Evolutionary conservation across 2,113 vertebrate species (phyloP).

Genomic region (Cichladusa arquata): DNA sequence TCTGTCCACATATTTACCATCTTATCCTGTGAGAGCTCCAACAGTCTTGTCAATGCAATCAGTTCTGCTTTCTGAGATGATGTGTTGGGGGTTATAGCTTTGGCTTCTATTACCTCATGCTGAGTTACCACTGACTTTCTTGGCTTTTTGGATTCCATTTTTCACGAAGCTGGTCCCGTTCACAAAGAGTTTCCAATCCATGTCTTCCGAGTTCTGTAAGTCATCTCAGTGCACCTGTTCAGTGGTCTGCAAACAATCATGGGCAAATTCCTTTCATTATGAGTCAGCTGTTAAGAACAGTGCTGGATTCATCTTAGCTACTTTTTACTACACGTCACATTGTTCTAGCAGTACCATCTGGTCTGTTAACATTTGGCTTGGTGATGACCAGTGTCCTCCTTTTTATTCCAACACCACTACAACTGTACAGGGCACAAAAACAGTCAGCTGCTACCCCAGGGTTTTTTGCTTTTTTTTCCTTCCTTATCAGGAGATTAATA

Average conservation of each 20-base stretch:
- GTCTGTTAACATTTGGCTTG: neutral
- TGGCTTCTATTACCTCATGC: neutral
- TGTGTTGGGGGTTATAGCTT: neutral
- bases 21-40: neutral
- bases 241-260: neutral
- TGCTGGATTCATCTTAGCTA: neutral
- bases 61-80: neutral
- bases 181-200: neutral
- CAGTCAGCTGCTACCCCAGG: neutral
- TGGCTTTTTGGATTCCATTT: neutral
- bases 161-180: neutral
- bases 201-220: neutral
- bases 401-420: neutral
- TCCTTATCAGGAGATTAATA: no score
- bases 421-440: neutral
- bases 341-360: neutral
- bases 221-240: neutral
- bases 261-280: neutral
- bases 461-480: neutral
- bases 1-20: neutral
- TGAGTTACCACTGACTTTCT: neutral
- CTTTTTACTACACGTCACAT: neutral
- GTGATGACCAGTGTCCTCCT: neutral
- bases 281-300: neutral
- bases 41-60: neutral